Conservation (phyloP, 2,113 vertebrate species). For the Pontoporia blainvillei region DNA sequence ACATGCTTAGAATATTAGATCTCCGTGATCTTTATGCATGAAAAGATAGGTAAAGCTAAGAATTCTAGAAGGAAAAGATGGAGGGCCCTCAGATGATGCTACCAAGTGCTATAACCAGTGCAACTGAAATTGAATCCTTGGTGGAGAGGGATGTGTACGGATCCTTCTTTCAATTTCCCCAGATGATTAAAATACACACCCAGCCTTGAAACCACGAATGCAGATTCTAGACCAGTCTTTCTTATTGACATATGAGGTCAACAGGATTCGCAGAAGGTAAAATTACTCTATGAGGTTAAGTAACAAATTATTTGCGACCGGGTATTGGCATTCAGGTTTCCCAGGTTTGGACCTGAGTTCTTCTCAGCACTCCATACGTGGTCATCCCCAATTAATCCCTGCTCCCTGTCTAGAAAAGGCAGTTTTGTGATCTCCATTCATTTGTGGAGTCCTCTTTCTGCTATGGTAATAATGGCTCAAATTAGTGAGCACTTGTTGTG, state of each 20-base stretch:
- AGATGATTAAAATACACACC: neutral
- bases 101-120: neutral
- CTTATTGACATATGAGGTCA: neutral
- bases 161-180: neutral
- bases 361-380: neutral
- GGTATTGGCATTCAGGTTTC: neutral
- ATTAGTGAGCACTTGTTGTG: neutral
- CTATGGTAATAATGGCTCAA: neutral
- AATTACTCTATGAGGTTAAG: neutral
- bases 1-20: neutral
- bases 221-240: neutral
- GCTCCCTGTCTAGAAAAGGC: neutral
- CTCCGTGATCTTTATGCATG: neutral
- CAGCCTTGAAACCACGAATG: neutral
- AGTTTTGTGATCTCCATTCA: neutral
- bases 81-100: neutral
- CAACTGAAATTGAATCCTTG: neutral
- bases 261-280: neutral
- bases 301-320: neutral
- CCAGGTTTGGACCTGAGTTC: neutral
- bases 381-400: neutral
- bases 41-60: neutral
- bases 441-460: slow-evolving; percentile 1
- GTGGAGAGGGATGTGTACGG: neutral
- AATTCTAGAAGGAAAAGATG: neutral